Base-by-base conservation (phyloP, 30 jellyfish, hydroid and myxozoan genomes). In the Pelagia noctiluca region DNA sequence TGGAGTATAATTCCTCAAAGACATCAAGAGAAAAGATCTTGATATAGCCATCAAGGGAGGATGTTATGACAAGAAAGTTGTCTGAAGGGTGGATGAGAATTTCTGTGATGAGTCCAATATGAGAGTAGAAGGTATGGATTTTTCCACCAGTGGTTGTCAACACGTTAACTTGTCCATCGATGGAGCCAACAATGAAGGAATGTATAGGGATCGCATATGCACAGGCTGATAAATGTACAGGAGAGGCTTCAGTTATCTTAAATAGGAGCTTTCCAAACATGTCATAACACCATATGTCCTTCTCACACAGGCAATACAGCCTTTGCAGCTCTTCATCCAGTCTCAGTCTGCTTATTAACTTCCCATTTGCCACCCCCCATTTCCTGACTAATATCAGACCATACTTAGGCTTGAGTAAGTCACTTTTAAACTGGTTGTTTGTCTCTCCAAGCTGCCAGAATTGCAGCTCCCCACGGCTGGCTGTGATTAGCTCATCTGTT, bases 11-110 rank as follows among this genome's bases (percentile, higher is more conserved):
- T 76, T 90, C 97, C 42, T 83, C 97, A 8, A 90, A 53, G 13
- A 78, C 47, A 53, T 90, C 89, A 8, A 90, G 42, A 2, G 97
- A 90, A 25, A 90, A 76, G 29, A 90, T 30, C 65, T 90, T 90
- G 61, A 90, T 71, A 32, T 79, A 60, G 63, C 97, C 97, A 78
- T 90, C 97, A 0, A 82, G 82, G 28, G 97, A 90, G 0, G 97
- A 53, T 0, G 96, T 81, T n/a, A 90, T 83, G 28, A 90, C 57
- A 57, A 90, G 34, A 37, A 57, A 63, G 3, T 75, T 65, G 36
- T 90, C 97, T 0, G 85, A 75, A 1, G 97, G 97, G 37, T 90
- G 97, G 19, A 90, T 82, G n/a, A 90, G 24, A 0, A 90, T 50
- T 38, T 82, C 90, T 1, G 97, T 82, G 7, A 90, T 52, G 13